Evolutionary conservation across 2,113 vertebrate species (phyloP).

Genomic region (Centropristis striata): DNA sequence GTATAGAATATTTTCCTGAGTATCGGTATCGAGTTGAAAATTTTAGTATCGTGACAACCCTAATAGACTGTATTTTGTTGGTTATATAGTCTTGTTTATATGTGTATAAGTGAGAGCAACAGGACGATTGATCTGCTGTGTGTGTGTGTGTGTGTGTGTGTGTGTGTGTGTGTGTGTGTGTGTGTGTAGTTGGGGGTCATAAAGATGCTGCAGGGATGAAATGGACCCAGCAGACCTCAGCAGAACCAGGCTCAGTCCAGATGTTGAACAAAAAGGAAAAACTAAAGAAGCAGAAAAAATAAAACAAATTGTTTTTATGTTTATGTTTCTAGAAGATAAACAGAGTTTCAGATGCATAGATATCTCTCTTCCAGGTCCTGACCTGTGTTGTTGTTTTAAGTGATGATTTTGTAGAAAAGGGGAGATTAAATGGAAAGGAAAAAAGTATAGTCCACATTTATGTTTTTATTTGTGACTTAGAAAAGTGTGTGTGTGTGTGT

Average conservation of each 20-base stretch:
- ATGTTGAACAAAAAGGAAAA: not conserved
- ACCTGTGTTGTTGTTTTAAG: not conserved
- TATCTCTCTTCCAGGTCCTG: not conserved
- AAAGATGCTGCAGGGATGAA: not conserved
- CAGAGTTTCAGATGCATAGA: not conserved
- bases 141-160: not conserved
- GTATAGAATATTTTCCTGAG: no score
- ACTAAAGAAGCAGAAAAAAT: not conserved
- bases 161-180: not conserved
- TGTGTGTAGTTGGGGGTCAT: not conserved
- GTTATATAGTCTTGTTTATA: no score
- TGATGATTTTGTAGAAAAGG: no score
- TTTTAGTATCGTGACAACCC: no score
- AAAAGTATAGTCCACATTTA: not conserved
- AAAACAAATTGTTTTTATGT: not conserved
- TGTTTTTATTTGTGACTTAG: not conserved
- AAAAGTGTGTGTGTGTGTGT: no score
- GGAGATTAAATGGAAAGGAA: not conserved
- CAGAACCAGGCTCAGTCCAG: not conserved
- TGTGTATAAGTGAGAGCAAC: no score
- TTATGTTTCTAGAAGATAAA: not conserved
- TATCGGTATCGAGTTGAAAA: no score
- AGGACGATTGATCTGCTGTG: no score
- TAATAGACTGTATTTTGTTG: no score
- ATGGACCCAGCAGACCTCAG: not conserved